phyloP scores from a whole-genome alignment of 2,888 invertebrate species.

The Microplitis manilae region DNA sequence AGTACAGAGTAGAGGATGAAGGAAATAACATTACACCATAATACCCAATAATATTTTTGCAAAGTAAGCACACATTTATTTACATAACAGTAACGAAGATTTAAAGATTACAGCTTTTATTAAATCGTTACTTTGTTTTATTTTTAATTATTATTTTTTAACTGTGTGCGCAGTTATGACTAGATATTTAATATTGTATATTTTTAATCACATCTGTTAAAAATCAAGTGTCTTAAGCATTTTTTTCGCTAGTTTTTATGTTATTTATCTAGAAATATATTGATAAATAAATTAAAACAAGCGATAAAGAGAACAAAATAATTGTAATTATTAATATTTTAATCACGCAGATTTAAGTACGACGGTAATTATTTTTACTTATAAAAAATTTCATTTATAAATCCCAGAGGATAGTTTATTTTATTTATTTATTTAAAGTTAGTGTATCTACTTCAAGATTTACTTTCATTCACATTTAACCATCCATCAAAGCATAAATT shows the following conservation, averaged over 20 bases:
- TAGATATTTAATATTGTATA: constrained; percentile 10
- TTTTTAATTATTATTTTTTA: background rate
- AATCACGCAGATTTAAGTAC: constrained; percentile 19
- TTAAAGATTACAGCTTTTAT: constrained; percentile 41
- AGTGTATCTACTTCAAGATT: background rate
- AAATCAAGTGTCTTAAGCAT: constrained; percentile 16
- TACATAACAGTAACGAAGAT: constrained; percentile 63
- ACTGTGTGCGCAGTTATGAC: constrained; percentile 2
- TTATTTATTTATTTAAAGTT: constrained; percentile 7
- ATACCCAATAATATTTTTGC: constrained; percentile 58
- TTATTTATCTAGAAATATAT: background rate
- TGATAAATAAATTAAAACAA: constrained; percentile 20
- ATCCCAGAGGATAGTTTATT: background rate
- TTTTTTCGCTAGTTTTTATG: background rate
- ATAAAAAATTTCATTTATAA: constrained; percentile 16
- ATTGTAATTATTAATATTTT: constrained; percentile 5
- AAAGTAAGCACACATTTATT: constrained; percentile 70
- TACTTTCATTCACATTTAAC: constrained; percentile 9
- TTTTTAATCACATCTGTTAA: constrained; percentile 14
- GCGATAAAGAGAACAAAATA: constrained; percentile 12
- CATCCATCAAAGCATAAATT: constrained; percentile 23
- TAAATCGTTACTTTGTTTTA: constrained; percentile 8
- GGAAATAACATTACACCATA: constrained; percentile 62
- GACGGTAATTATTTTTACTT: constrained; percentile 9
- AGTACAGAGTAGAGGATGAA: constrained; percentile 42